Base-by-base conservation (phyloP, 2,797 vertebrate species). In the Sebastes goodei region DNA sequence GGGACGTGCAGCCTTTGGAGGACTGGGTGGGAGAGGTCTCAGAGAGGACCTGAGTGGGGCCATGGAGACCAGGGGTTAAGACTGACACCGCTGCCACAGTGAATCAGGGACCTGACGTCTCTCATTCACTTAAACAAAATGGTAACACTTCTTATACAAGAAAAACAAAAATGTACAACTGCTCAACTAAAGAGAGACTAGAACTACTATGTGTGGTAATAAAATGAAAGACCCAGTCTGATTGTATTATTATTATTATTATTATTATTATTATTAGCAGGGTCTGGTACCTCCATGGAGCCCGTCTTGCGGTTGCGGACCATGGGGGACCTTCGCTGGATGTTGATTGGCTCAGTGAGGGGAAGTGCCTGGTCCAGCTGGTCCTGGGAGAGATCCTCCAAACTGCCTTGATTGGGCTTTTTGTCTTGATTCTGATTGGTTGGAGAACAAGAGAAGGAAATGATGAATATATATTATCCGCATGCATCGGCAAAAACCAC, bases 271-370 rank as follows among this genome's bases (percentile, higher is more conserved):
- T 35, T 35, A 27, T 49, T 10, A 71, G 6, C 2, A 12, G 33
- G 15, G 21, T 17, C 1, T 0, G 4, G 85, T 97, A 99, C 98
- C 97, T 99, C 98, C 98, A 99, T 98, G 76, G 98, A 99, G 46
- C 98, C 97, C 0, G 97, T 95, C 93, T 99, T 99, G 33, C 97
- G 93, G 81, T 95, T 97, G 78, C 97, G 96, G 80, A 97, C 96
- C 81, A 99, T 96, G 0, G 97, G 98, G 0, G 98, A 98, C 76
- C 95, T 95, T 42, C 95, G 95, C 53, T 96, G 97, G 53, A 97
- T 75, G 92, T 94, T 93, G 76, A 96, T 88, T 0, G 95, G 95
- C 74, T 99, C 98, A 0, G 93, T 86, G 60, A 95, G 90, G 17
- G 89, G 94, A 68, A 95, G 89, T 0, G 90, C 95, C 1, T 86